Conservation (phyloP, 2,888 invertebrate species). For the Stenolophus ochropezus region DNA sequence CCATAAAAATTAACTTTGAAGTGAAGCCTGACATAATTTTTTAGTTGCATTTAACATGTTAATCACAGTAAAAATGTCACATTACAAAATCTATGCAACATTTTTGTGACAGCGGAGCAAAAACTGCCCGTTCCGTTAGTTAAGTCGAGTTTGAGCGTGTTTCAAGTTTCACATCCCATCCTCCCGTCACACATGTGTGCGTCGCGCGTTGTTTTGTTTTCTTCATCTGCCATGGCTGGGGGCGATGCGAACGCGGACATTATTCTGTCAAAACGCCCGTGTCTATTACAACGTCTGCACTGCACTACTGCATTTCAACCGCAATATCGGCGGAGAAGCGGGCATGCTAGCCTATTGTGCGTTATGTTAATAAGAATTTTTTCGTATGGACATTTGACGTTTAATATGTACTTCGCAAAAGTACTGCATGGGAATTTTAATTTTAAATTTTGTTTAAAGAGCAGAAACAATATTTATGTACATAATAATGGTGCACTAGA, state of each 20-base stretch:
- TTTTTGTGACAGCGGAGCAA: too few relatives aligned
- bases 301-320: neutral
- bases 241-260: neutral
- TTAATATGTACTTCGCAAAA: neutral
- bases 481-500: neutral
- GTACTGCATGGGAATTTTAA: neutral
- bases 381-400: neutral
- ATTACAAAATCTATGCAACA: too few relatives aligned
- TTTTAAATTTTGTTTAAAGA: neutral
- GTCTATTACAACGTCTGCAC: neutral
- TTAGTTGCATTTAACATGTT: too few relatives aligned
- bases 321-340: neutral
- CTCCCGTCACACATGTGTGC: neutral
- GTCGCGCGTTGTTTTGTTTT: neutral
- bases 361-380: constrained; percentile 7
- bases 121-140: too few relatives aligned
- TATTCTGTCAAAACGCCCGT: constrained; percentile 7
- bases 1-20: too few relatives aligned
- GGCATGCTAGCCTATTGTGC: neutral
- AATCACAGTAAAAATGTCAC: too few relatives aligned
- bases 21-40: too few relatives aligned
- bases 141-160: neutral
- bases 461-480: neutral
- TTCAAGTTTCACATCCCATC: neutral
- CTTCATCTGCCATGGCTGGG: neutral